A percentile compares a stretch with the other conserved stretches of the same genome.
These are phyloP conservation scores for Sus cebifrons DNA, from an alignment of 2,797 vertebrate species.

Conservation along the genomic window DNA sequence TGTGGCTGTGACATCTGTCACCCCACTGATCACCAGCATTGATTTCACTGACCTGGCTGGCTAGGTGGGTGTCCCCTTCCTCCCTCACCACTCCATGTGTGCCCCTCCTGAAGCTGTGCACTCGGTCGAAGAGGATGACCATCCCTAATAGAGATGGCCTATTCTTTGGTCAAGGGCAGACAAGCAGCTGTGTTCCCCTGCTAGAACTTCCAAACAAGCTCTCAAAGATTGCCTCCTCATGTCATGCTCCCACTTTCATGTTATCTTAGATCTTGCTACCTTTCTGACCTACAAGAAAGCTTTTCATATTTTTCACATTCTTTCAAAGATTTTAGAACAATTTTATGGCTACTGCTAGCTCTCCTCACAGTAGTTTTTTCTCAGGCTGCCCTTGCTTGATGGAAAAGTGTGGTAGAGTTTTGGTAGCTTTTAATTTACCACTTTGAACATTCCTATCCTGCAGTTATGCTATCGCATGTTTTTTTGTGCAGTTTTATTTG, in stretches of 20 bases:
- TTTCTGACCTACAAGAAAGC: background rate
- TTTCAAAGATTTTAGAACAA: constrained; percentile 23
- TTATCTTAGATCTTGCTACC: background rate
- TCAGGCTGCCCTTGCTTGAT: background rate
- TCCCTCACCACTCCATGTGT: too few species aligned
- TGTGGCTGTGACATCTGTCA: too few species aligned
- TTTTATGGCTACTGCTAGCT: background rate
- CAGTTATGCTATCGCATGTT: background rate
- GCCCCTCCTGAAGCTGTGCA: too few species aligned
- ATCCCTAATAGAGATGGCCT: too few species aligned
- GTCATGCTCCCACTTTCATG: background rate
- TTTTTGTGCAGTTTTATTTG: background rate
- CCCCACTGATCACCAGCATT: too few species aligned
- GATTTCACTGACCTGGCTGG: too few species aligned
- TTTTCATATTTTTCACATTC: background rate
- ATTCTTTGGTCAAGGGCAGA: too few species aligned
- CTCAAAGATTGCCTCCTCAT: background rate
- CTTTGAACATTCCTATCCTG: background rate
- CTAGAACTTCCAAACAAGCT: too few species aligned
- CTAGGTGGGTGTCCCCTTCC: too few species aligned
- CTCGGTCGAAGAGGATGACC: too few species aligned
- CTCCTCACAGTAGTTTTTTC: background rate
- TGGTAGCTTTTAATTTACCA: background rate
- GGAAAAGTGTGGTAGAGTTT: background rate
- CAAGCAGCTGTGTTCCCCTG: too few species aligned